A percentile compares a stretch with the other conserved stretches of the same genome.
These are phyloP conservation scores for Takifugu ocellatus DNA, from an alignment of 2,797 vertebrate genomes.

Conservation along the genomic window DNA sequence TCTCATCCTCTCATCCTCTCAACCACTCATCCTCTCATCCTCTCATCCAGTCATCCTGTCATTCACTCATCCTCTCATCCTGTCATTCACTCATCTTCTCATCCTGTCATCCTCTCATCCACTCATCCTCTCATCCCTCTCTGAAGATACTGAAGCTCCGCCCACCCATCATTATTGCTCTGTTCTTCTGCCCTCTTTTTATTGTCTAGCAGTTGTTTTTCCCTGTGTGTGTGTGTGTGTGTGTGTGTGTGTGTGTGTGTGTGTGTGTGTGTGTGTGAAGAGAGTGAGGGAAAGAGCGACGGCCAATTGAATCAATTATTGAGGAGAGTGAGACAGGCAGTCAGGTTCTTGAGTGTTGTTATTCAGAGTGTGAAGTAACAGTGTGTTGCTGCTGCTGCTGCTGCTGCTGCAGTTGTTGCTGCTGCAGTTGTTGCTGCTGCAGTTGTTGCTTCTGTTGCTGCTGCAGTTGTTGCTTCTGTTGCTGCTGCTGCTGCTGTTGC, in stretches of 20 bases:
- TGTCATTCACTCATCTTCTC: conserved; percentile 11
- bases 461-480: too few species aligned
- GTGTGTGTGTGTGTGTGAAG: conserved; percentile 36
- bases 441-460: too few species aligned
- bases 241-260: neutral
- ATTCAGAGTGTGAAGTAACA: neutral
- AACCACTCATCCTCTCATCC: too few species aligned
- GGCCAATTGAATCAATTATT: conserved; percentile 76
- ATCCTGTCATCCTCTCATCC: conserved; percentile 17
- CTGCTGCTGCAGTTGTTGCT: too few species aligned
- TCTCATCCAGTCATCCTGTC: too few species aligned
- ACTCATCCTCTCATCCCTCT: neutral
- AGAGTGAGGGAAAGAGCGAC: conserved; percentile 51
- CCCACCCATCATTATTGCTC: neutral
- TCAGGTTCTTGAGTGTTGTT: conserved; percentile 41
- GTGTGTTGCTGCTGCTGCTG: too few species aligned
- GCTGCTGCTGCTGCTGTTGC: too few species aligned
- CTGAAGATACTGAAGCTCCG: too few species aligned
- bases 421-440: too few species aligned
- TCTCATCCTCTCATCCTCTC: too few species aligned
- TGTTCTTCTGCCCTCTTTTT: conserved; percentile 29
- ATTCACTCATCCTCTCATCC: too few species aligned
- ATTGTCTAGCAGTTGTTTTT: conserved; percentile 28
- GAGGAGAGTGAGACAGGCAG: conserved; percentile 44
- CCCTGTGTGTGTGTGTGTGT: conserved; percentile 27